Conservation (phyloP, 2,888 invertebrate genomes). For the Anthophora plumipes region DNA sequence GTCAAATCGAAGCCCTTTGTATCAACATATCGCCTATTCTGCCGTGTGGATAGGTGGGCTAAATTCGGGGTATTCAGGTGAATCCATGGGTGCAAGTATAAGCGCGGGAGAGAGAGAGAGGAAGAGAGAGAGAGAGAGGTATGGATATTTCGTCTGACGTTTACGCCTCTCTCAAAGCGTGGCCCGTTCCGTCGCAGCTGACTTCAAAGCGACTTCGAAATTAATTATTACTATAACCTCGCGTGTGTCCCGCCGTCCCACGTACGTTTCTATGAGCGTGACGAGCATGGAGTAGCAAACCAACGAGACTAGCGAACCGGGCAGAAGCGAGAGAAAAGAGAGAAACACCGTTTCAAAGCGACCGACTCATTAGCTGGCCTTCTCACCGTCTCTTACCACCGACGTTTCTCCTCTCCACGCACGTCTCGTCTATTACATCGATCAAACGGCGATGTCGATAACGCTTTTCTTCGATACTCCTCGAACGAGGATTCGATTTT, state of each 20-base stretch:
- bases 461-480: background rate
- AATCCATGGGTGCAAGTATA: slow-evolving; percentile 44
- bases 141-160: slow-evolving; percentile 62
- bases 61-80: slow-evolving; percentile 52
- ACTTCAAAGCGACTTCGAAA: slow-evolving; percentile 79
- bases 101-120: background rate
- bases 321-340: slow-evolving; percentile 62
- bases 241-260: slow-evolving; percentile 65
- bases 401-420: slow-evolving; percentile 1
- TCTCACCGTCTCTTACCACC: slow-evolving; percentile 53
- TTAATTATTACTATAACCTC: slow-evolving; percentile 80
- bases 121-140: slow-evolving; percentile 6
- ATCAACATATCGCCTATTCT: slow-evolving; percentile 54
- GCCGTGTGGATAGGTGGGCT: slow-evolving; percentile 19
- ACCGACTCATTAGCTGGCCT: slow-evolving; percentile 75
- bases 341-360: slow-evolving; percentile 74
- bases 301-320: slow-evolving; percentile 9
- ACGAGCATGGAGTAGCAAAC: slow-evolving; percentile 52
- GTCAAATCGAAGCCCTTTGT: slow-evolving; percentile 62
- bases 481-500: slow-evolving; percentile 39
- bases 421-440: slow-evolving; percentile 48
- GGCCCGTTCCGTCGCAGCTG: slow-evolving; percentile 70
- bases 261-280: slow-evolving; percentile 65
- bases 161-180: slow-evolving; percentile 66
- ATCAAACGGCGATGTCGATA: slow-evolving; percentile 41